phyloP scores from a whole-genome alignment of 2,888 invertebrate genomes.

The Artemia sinica region DNA sequence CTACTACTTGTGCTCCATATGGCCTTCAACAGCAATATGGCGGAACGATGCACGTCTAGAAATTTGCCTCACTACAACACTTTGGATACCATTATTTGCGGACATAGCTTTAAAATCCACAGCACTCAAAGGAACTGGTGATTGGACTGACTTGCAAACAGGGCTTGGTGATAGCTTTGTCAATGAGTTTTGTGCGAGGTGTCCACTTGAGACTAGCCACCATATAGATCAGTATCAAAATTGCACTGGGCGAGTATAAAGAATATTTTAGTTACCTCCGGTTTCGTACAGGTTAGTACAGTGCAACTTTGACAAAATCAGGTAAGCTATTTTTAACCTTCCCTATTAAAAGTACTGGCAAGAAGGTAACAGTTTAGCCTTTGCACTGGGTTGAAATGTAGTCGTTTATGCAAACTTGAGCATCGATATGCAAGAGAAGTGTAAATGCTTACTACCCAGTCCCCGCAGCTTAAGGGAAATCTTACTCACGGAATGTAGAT shows the following conservation, averaged over 20 bases:
- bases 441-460: no score
- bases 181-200: slow-evolving; percentile 5
- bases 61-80: background rate
- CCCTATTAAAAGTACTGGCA: no score
- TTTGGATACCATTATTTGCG: background rate
- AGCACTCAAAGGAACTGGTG: background rate
- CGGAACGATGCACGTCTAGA: background rate
- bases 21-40: background rate
- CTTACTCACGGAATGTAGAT: no score
- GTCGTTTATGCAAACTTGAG: no score
- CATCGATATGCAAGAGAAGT: no score
- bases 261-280: background rate
- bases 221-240: background rate
- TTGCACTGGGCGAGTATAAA: no score
- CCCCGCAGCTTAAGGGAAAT: no score
- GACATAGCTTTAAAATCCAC: slow-evolving; percentile 1
- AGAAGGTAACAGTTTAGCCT: no score
- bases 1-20: background rate
- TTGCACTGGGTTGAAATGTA: background rate
- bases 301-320: background rate
- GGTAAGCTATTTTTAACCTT: background rate
- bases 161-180: background rate
- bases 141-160: slow-evolving; percentile 5
- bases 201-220: background rate
- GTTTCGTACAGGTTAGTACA: background rate